Conservation (phyloP, 2,888 invertebrate species). For the Agriopis aurantiaria region DNA sequence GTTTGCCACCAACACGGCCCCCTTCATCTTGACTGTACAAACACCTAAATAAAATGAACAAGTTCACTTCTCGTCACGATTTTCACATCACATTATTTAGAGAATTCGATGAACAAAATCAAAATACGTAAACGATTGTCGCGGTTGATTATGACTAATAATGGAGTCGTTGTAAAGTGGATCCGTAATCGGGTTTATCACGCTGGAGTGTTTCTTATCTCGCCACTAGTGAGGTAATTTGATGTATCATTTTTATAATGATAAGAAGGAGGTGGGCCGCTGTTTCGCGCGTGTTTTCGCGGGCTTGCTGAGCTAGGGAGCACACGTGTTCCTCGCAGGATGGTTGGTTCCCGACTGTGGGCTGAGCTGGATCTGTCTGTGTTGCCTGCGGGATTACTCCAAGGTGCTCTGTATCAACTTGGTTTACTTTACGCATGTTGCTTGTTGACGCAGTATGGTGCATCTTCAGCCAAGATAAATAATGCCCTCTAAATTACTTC, state of each 20-base stretch:
- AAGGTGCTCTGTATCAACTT: conserved; percentile 39
- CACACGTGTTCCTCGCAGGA: conserved; percentile 46
- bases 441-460: conserved; percentile 20
- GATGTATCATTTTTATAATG: conserved; percentile 79
- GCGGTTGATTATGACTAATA: conserved; percentile 52
- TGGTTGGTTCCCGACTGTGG: conserved; percentile 50
- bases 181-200: conserved; percentile 62
- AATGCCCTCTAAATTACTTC: conserved; percentile 12
- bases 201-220: conserved; percentile 68
- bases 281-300: conserved; percentile 47
- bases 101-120: conserved; percentile 22
- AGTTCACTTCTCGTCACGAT: conserved; percentile 21
- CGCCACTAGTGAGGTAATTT: conserved; percentile 72
- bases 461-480: conserved; percentile 15
- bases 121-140: conserved; percentile 37
- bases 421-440: conserved; percentile 31
- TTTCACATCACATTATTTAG: conserved; percentile 40
- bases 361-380: not conserved
- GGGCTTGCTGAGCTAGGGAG: conserved; percentile 29
- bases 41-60: conserved; percentile 13
- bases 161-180: conserved; percentile 47
- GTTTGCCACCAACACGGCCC: conserved; percentile 49
- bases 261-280: conserved; percentile 61
- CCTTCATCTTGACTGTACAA: conserved; percentile 52
- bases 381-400: conserved; percentile 22